Conservation (phyloP, 2,113 vertebrate species). For the Notechis scutatus region DNA sequence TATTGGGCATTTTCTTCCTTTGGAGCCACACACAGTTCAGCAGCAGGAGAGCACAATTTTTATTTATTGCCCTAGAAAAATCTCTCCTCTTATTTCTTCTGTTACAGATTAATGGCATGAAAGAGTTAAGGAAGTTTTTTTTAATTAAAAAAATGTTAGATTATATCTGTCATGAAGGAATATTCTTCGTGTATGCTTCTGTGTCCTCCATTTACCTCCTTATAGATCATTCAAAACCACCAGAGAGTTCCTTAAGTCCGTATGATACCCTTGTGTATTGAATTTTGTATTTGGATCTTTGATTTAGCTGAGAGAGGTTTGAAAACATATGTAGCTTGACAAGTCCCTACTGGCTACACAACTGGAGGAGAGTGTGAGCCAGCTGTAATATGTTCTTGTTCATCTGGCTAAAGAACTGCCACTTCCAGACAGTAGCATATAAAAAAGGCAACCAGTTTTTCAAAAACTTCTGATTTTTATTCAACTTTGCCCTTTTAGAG, state of each 20-base stretch:
- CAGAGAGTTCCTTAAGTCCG: slow-evolving; percentile 53
- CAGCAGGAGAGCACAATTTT: slow-evolving; percentile 55
- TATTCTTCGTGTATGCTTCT: slow-evolving; percentile 56
- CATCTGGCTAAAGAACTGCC: slow-evolving; percentile 54
- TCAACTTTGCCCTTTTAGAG: slow-evolving; percentile 40
- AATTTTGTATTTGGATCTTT: slow-evolving; percentile 60
- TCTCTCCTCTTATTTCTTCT: slow-evolving; percentile 31
- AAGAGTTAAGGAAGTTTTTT: slow-evolving; percentile 62
- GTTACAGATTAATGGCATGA: slow-evolving; percentile 54
- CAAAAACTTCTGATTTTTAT: slow-evolving; percentile 41
- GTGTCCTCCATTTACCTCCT: slow-evolving; percentile 44
- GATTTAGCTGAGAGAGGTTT: slow-evolving; percentile 63
- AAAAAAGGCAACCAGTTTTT: slow-evolving; percentile 57
- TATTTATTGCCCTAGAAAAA: slow-evolving; percentile 53
- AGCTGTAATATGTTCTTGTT: slow-evolving; percentile 61
- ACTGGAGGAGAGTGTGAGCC: slow-evolving; percentile 54
- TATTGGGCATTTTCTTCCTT: slow-evolving; percentile 55
- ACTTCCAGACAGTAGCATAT: slow-evolving; percentile 51
- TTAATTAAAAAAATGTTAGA: slow-evolving; percentile 36
- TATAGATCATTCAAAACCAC: slow-evolving; percentile 8
- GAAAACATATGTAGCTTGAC: slow-evolving; percentile 65
- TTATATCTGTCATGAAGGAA: slow-evolving; percentile 58
- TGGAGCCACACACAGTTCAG: slow-evolving; percentile 58
- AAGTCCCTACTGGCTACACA: slow-evolving; percentile 57
- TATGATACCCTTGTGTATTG: slow-evolving; percentile 56